Evolutionary conservation across 2,888 invertebrate species (phyloP), one percentile per base, ranked within the genome.

Genomic region (Phasia obesa): DNA sequence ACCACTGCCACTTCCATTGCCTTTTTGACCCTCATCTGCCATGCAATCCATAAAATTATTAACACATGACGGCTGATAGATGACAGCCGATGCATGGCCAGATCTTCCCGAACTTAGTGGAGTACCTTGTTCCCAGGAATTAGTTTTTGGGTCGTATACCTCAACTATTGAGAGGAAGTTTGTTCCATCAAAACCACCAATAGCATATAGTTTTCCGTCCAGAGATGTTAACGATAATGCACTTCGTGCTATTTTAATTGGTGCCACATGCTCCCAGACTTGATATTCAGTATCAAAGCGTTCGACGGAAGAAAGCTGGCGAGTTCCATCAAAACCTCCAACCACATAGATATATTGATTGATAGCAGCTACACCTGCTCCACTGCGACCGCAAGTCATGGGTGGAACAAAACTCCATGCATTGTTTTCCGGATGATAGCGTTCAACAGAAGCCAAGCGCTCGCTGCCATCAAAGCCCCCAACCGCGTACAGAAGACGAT

Each of bases 351-450:
- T 96, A 90, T 93, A 95, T 88, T 97, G 96, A 88, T 96, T 96
- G 87, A 97, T 92, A 15, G 95, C 95, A 5, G 95, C 96, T 49
- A 97, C 97, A 77, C 97, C 97, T 81, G 97, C 96, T 27, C 98
- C 98, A 89, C 97, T 97, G 79, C 98, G 92, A 6, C 94, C 94
- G 31, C 94, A 93, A 78, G 93, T 93, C 96, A 98, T 96, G 0
- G 96, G 92, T 17, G 95, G 93, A 81, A 97, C 94, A 89, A 94
- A 94, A 1, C 94, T 95, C 98, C 98, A 98, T 87, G 95, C 94
- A 90, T 98, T 95, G 90, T 96, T 96, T 92, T 98, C 98, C 0
- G 98, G 98, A 91, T 98, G 97, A 91, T 98, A 98, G 91, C 97
- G 97, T 92, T 98, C 98, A 0, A 95, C 96, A 42, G 95, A 95